These are phyloP conservation scores for Arrhopalites spinosus DNA, from an alignment of 2,888 invertebrate species.

Conservation along the genomic window DNA sequence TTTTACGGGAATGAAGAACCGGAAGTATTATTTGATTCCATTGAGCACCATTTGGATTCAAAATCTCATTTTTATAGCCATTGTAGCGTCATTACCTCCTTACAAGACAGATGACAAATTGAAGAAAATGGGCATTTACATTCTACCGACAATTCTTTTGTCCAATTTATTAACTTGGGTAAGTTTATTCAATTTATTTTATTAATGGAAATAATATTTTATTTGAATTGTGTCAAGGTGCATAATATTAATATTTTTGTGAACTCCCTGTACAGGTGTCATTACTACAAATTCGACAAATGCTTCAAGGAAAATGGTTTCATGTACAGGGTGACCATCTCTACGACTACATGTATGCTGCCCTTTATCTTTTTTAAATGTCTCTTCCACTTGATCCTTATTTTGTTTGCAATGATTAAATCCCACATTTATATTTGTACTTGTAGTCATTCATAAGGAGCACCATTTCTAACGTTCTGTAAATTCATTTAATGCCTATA, in stretches of 20 bases:
- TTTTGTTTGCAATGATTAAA: too few relatives aligned
- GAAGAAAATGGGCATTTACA: neutral
- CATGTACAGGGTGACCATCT: neutral
- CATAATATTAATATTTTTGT: neutral
- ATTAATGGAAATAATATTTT: neutral
- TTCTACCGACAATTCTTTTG: neutral
- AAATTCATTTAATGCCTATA: too few relatives aligned
- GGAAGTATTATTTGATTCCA: conserved; percentile 6
- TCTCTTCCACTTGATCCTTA: too few relatives aligned
- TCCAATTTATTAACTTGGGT: neutral
- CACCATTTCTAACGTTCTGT: too few relatives aligned
- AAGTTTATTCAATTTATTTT: neutral
- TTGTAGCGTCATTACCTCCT: neutral
- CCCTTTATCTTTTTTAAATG: neutral
- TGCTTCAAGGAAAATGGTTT: neutral
- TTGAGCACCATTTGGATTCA: neutral
- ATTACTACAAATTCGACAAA: neutral
- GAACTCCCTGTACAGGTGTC: neutral
- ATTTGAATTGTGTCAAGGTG: neutral
- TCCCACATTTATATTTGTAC: too few relatives aligned
- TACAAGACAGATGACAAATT: neutral
- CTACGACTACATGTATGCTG: neutral
- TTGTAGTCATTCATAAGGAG: too few relatives aligned
- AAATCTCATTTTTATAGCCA: neutral
- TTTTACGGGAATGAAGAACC: neutral